Evolutionary conservation across 2,797 vertebrate genomes (phyloP), one percentile per base, ranked within the genome.

Genomic region (Brachyalestes nurse): DNA sequence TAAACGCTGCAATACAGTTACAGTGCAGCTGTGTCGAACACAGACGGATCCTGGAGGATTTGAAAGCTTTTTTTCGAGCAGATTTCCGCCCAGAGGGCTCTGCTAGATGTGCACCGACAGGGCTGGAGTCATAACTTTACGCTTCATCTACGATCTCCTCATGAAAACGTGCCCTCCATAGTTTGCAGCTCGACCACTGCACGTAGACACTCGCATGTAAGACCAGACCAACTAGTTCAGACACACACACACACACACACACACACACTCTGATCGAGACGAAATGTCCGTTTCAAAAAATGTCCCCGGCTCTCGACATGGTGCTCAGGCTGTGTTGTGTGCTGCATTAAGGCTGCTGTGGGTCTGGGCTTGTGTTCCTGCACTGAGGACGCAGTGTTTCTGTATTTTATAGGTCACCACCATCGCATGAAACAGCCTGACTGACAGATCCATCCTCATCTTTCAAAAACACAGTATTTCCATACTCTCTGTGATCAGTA

Each of bases 391-490:
- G 90, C 89, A 89, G 81, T 86, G 93, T 97, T 95, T 83, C 96
- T 95, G 93, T 97, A 93, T 96, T 96, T 97, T 97, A 92, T 96
- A 99, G 97, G 97, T 97, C 95, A 96, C 94, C 96, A 92, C 96
- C 96, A 93, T 97, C 97, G 94, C 95, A 96, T 97, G 96, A 97
- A 95, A 96, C 93, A 96, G 94, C 92, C 94, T 95, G 95, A 93
- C 91, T 92, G 88, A 94, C 96, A 95, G 95, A 94, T 95, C 95
- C 96, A 92, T 96, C 96, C 90, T 94, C 95, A 85, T 96, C 95
- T 92, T 91, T 91, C 93, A 94, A 45, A 28, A 91, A 90, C 93
- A 90, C 92, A 91, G 91, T 89, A 94, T 96, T 97, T 95, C 95
- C 95, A 95, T 95, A 96, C 93, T 94, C 42, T 28, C 93, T 92